These are phyloP conservation scores for Stenoptilia bipunctidactyla DNA, from an alignment of 2,888 invertebrate genomes.

Conservation along the genomic window DNA sequence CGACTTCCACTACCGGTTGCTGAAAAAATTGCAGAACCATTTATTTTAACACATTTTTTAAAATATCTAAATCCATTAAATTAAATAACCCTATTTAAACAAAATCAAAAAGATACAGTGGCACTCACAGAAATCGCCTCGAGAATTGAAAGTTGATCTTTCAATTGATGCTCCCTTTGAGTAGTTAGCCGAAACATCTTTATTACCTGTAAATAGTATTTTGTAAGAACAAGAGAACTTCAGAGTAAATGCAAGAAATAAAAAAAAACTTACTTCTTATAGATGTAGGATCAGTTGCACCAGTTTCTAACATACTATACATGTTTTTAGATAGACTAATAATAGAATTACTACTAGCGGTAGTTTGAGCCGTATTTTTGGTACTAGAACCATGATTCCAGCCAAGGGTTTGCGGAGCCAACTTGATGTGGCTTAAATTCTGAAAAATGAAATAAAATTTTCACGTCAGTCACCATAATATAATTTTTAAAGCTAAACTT, in stretches of 20 bases:
- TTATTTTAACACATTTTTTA: too few species aligned
- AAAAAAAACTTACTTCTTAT: slow-evolving; percentile 33
- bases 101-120: too few species aligned
- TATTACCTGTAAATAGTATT: slow-evolving; percentile 32
- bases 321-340: slow-evolving; percentile 45
- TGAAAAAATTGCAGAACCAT: too few species aligned
- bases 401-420: slow-evolving; percentile 43
- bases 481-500: neutral
- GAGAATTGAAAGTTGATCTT: slow-evolving; percentile 56
- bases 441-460: slow-evolving; percentile 21
- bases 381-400: slow-evolving; percentile 58
- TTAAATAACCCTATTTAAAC: too few species aligned
- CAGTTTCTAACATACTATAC: slow-evolving; percentile 48
- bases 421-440: slow-evolving; percentile 46
- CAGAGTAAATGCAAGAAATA: too few species aligned
- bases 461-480: neutral
- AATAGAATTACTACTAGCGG: slow-evolving; percentile 38
- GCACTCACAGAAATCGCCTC: slow-evolving; percentile 51
- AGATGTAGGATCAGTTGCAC: slow-evolving; percentile 41
- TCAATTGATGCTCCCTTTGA: slow-evolving; percentile 63
- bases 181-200: slow-evolving; percentile 43
- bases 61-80: too few species aligned
- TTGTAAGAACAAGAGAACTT: too few species aligned
- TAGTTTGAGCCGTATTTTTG: slow-evolving; percentile 38
- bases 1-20: slow-evolving; percentile 31